Percentiles rank a stretch among this genome's conserved stretches.
Conservation (phyloP, 2,113 vertebrate species). For the Lampris megalopsis region DNA sequence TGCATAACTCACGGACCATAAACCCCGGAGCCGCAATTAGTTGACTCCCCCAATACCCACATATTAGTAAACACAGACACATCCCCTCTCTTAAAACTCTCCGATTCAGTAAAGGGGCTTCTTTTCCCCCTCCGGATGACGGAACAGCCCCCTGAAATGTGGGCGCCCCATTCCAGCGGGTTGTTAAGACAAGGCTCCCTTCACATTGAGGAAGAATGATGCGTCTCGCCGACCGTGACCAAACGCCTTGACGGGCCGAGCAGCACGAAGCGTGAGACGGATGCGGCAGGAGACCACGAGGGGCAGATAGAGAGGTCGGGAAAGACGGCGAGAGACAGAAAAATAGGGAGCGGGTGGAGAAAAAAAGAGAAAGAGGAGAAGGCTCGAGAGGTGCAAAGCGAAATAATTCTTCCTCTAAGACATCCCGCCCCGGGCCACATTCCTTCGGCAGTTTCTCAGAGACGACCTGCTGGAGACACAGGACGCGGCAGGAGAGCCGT, state of each 20-base stretch:
- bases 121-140: no score
- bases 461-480: slow-evolving; percentile 14
- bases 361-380: not conserved
- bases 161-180: no score
- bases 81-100: no score
- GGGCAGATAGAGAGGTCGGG: not conserved
- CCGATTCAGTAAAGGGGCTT: no score
- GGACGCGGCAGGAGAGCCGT: slow-evolving; percentile 56
- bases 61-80: no score
- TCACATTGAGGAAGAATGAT: slow-evolving; percentile 4
- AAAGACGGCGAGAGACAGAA: not conserved
- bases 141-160: no score
- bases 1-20: not conserved
- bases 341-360: not conserved
- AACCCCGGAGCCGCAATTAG: not conserved
- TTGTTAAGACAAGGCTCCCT: no score
- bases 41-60: no score
- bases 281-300: no score
- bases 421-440: slow-evolving; percentile 34
- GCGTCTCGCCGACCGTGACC: not conserved
- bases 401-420: slow-evolving; percentile 18
- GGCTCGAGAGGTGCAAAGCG: slow-evolving; percentile 23
- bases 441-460: slow-evolving; percentile 52
- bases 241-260: slow-evolving; percentile 10
- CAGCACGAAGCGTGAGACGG: not conserved